Base-by-base conservation (phyloP, 37 sponge, comb jelly and placozoan genomes). In the Dysidea cf. avara region DNA sequence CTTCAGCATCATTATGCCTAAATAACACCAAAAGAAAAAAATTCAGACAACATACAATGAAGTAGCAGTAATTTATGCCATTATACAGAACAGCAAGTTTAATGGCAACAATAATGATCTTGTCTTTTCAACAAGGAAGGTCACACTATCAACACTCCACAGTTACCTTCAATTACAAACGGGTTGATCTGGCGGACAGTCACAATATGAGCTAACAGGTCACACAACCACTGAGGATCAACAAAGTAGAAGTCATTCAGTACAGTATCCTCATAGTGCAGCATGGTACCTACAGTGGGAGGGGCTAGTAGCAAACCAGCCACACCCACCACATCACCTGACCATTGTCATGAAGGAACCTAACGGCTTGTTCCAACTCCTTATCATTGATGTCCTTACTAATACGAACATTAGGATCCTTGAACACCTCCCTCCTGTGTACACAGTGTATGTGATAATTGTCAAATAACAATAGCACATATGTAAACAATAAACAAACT, bases 181-280 rank as follows among this genome's bases (percentile, higher is more conserved):
- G 83, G 83, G 71, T 93, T 93, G 28, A 85, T 82, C 39, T 81
- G 68, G 46, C 82, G 40, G 56, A 93, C 81, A 38, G 90, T 88
- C 38, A 93, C 83, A 11, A 93, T 86, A 36, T 89, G 90, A 17
- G 94, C 86, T 25, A 88, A 50, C 90, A 93, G 77, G 68, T 88
- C 87, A 17, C 75, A 77, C 64, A 93, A 73, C 94, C 94, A 93
- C 80, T 93, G 94, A 38, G 94, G 94, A 40, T 93, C 94, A 0
- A 93, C 87, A 49, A 93, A 93, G 83, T 89, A 93, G 47, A 93
- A 66, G 67, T 93, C 81, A 11, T 47, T 75, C 36, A 93, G 83
- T 2, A 89, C 68, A 24, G 90, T 83, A 62, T 88, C 94, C 20
- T 89, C 87, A 29, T 86, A 90, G 73, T 93, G 90, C 25, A 93